Conservation (phyloP, 2,113 vertebrate species). For the Eulacestoma nigropectus region DNA sequence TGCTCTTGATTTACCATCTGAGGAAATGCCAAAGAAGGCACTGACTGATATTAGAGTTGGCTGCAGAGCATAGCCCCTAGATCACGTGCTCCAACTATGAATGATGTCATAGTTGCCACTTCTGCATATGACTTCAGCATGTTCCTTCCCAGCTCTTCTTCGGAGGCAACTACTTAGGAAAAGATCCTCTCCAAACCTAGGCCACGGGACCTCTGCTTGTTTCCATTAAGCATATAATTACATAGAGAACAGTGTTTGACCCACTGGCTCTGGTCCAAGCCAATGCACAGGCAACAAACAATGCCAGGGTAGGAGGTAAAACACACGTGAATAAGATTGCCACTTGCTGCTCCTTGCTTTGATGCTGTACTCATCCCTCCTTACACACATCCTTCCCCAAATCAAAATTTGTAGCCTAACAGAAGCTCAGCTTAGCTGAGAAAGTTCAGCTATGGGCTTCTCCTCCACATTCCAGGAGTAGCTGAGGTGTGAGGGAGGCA, state of each 20-base stretch:
- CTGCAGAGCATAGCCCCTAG: not conserved
- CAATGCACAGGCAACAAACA: not conserved
- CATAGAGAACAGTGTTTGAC: not conserved
- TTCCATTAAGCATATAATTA: constrained; percentile 18
- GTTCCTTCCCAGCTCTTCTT: not conserved
- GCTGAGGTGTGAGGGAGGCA: not conserved
- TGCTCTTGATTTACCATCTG: not conserved
- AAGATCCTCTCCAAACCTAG: not conserved
- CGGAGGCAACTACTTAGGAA: not conserved
- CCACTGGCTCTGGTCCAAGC: not conserved
- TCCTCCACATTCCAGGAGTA: not conserved
- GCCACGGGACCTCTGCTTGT: not conserved
- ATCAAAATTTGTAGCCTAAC: not conserved
- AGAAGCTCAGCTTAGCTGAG: not conserved
- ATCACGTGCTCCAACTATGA: not conserved
- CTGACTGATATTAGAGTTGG: not conserved
- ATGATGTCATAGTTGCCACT: not conserved
- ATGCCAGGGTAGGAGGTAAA: not conserved
- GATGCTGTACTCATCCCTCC: not conserved
- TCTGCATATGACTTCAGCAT: not conserved
- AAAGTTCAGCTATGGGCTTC: not conserved
- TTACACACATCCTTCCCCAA: not conserved
- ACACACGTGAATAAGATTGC: not conserved
- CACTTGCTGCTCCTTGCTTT: not conserved
- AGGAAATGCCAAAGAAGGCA: not conserved